Conservation (phyloP, 2,888 invertebrate genomes). For the Lepidocyrtoides sp. region DNA sequence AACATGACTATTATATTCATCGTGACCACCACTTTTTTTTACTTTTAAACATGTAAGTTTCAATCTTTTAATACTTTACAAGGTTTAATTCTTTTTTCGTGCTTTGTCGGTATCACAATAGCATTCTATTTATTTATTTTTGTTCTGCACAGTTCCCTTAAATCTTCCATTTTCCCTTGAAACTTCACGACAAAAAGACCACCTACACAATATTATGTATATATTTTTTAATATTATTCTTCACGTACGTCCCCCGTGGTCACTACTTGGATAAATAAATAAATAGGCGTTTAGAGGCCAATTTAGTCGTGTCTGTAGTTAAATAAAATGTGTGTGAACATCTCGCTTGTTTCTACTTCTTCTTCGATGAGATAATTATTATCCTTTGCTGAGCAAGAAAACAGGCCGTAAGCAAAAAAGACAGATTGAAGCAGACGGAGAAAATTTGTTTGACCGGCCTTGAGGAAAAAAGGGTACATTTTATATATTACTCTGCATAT, state of each 20-base stretch:
- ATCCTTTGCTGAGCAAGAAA: not conserved
- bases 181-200: not conserved
- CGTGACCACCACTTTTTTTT: not conserved
- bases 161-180: conserved; percentile 10
- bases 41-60: not conserved
- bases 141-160: not conserved
- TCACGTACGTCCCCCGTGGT: not conserved
- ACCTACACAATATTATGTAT: not conserved
- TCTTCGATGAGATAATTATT: not conserved
- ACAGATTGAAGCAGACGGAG: not conserved
- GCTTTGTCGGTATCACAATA: not conserved
- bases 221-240: not conserved
- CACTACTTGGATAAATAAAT: not conserved
- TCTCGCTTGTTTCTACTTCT: not conserved
- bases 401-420: not conserved
- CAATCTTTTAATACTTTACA: too few relatives aligned
- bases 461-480: conserved; percentile 1
- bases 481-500: too few relatives aligned
- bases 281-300: not conserved
- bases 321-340: too few relatives aligned
- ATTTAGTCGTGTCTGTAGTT: too few relatives aligned
- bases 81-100: not conserved
- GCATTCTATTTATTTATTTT: not conserved
- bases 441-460: not conserved
- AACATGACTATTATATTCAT: not conserved